Percentiles rank a stretch among this genome's conserved stretches.
These are phyloP conservation scores for Mythimna impura DNA, from an alignment of 2,888 invertebrate species.

Conservation along the genomic window DNA sequence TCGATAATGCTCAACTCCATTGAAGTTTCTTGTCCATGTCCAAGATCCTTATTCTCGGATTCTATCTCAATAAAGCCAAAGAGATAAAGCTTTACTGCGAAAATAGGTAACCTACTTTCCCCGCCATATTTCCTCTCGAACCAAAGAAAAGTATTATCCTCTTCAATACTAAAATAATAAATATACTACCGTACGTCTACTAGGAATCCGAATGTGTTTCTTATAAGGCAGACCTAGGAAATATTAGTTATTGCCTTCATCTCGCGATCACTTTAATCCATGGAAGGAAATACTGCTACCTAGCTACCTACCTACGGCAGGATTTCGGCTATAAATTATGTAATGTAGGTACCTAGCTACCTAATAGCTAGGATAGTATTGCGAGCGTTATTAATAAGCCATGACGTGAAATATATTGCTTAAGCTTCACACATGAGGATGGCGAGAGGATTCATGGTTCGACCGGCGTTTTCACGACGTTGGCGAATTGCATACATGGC, in stretches of 20 bases:
- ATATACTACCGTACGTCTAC: slow-evolving; percentile 45
- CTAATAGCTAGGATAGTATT: slow-evolving; percentile 71
- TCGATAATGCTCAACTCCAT: slow-evolving; percentile 20
- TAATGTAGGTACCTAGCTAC: slow-evolving; percentile 54
- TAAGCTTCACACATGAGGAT: slow-evolving; percentile 67
- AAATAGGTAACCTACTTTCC: slow-evolving; percentile 48
- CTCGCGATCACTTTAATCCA: slow-evolving; percentile 59
- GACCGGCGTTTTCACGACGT: slow-evolving; percentile 69
- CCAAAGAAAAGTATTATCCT: slow-evolving; percentile 51
- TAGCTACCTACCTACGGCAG: slow-evolving; percentile 39
- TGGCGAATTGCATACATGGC: slow-evolving; percentile 76
- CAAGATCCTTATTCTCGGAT: slow-evolving; percentile 33
- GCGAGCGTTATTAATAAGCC: slow-evolving; percentile 81
- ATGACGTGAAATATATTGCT: slow-evolving; percentile 79
- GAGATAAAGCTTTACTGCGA: slow-evolving; percentile 33
- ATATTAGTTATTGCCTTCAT: slow-evolving; percentile 64
- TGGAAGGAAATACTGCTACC: slow-evolving; percentile 42
- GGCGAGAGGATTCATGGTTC: slow-evolving; percentile 67
- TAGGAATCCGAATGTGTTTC: slow-evolving; percentile 62
- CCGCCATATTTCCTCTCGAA: slow-evolving; percentile 27
- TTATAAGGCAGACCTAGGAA: slow-evolving; percentile 59
- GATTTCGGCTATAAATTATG: slow-evolving; percentile 74
- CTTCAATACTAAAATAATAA: slow-evolving; percentile 59
- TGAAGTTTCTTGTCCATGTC: neutral
- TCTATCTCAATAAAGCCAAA: slow-evolving; percentile 36